Conservation (phyloP, 2,113 vertebrate species). For the Nothoprocta perdicaria region DNA sequence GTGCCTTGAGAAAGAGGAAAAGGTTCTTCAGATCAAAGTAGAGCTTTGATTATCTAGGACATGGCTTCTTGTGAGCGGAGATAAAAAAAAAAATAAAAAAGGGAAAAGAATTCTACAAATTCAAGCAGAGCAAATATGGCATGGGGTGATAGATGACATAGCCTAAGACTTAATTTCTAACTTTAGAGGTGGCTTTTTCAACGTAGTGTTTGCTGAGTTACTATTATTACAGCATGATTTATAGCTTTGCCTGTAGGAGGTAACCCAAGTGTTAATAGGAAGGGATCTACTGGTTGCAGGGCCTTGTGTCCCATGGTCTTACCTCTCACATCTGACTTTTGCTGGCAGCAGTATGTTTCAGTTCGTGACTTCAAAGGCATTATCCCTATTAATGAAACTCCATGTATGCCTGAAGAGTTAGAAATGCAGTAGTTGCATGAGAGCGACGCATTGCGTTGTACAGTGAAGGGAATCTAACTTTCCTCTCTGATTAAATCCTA, state of each 20-base stretch:
- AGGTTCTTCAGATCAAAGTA: constrained; percentile 42
- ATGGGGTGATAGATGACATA: background rate
- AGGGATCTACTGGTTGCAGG: background rate
- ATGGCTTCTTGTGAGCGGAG: constrained; percentile 17
- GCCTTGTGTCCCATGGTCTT: background rate
- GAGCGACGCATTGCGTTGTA: background rate
- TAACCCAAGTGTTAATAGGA: constrained; percentile 7
- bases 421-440: background rate
- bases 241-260: constrained; percentile 3
- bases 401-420: background rate
- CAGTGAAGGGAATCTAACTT: background rate
- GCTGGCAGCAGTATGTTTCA: constrained; percentile 10
- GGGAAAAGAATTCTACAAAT: background rate
- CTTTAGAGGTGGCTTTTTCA: constrained; percentile 25
- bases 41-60: constrained; percentile 47
- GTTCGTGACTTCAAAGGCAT: constrained; percentile 7
- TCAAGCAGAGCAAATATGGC: background rate
- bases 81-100: background rate
- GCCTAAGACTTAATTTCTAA: background rate
- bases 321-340: constrained; percentile 19
- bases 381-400: background rate
- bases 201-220: background rate
- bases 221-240: background rate
- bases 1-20: constrained; percentile 40
- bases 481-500: background rate